These are phyloP conservation scores for Noctuana brunneofusca DNA, from an alignment of 2,888 invertebrate genomes.

Conservation along the genomic window DNA sequence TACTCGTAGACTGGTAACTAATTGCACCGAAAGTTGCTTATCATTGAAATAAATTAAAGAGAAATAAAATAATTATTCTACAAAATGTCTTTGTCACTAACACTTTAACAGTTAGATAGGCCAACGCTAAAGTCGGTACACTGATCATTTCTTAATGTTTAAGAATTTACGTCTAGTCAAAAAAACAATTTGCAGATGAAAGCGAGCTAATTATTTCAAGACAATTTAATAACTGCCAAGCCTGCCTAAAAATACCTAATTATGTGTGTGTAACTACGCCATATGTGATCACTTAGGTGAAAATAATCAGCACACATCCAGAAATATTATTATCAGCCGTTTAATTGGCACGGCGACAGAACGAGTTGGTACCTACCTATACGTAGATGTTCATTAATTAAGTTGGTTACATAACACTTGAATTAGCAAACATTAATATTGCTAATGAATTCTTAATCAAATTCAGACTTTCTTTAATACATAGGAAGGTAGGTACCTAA, in stretches of 20 bases:
- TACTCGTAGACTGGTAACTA: not conserved
- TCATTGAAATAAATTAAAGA: slow-evolving; percentile 28
- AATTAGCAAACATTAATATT: not conserved
- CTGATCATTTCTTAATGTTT: slow-evolving; percentile 18
- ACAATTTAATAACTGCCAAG: too few species aligned
- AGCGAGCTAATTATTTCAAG: not conserved
- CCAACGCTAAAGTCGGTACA: not conserved
- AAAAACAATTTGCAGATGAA: slow-evolving; percentile 19
- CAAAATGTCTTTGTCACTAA: slow-evolving; percentile 15
- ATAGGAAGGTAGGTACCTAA: too few species aligned
- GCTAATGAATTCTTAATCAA: not conserved
- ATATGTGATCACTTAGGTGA: too few species aligned
- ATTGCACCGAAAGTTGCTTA: slow-evolving; percentile 25
- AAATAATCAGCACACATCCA: too few species aligned
- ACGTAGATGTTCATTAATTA: not conserved
- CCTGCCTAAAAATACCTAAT: too few species aligned
- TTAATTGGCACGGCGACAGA: not conserved
- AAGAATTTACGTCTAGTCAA: slow-evolving; percentile 1
- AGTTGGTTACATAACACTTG: slow-evolving; percentile 3
- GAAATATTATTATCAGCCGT: not conserved
- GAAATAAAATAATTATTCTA: slow-evolving; percentile 13
- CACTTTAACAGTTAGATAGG: slow-evolving; percentile 19
- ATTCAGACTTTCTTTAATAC: not conserved
- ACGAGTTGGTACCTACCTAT: not conserved
- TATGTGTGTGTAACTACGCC: too few species aligned